phyloP scores from a whole-genome alignment of 2,113 vertebrate genomes.

The Ceuthmochares aereus region DNA sequence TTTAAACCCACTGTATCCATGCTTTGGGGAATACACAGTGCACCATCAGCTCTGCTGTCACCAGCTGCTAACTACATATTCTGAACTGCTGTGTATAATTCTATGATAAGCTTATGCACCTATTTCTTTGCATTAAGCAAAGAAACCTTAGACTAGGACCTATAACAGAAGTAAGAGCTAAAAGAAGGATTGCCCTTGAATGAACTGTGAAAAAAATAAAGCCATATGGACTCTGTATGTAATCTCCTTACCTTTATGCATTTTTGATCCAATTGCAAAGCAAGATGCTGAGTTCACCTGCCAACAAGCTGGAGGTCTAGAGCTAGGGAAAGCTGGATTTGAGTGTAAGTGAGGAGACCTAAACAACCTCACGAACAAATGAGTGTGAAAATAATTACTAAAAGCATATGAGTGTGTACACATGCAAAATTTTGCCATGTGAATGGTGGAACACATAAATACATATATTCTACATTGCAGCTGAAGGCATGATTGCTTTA shows the following conservation, averaged over 20 bases:
- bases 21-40: neutral
- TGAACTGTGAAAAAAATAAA: neutral
- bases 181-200: neutral
- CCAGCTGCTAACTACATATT: neutral
- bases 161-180: neutral
- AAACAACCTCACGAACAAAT: neutral
- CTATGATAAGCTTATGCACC: neutral
- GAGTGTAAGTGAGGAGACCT: neutral
- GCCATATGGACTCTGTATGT: neutral
- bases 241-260: neutral
- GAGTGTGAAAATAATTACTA: neutral
- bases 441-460: neutral
- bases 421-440: neutral
- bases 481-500: neutral
- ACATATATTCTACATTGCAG: neutral
- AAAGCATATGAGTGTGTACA: accelerated
- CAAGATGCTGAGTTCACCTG: neutral
- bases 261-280: neutral
- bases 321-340: neutral
- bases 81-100: neutral
- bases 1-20: neutral
- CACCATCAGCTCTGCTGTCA: neutral
- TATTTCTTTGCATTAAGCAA: neutral
- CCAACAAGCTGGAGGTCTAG: neutral
- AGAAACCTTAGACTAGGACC: neutral